Evolutionary conservation across 2,888 invertebrate genomes (phyloP), one percentile per base, ranked within the genome.

Genomic region (Drosophila neotestacea): DNA sequence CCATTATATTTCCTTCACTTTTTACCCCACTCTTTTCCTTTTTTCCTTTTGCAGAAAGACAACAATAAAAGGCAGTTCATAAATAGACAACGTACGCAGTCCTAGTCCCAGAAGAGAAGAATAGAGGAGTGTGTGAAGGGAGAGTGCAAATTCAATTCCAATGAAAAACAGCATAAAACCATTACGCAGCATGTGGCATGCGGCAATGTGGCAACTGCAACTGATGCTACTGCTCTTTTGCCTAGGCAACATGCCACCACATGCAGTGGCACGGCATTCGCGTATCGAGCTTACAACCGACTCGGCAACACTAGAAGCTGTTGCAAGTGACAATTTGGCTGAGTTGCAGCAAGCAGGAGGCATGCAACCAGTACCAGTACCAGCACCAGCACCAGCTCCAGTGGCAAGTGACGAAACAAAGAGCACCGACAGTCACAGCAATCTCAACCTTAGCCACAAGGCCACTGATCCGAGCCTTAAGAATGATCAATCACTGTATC

Each of bases 241-340:
- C 51, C 55, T 63, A 48, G 32, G 59, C 50, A 61, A 48, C 54
- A 62, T 48, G 63, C 63, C 81, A 72, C 22, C 82, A 70, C 56
- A 56, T 44, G 73, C 83, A 56, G 90, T 85, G 60, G 90, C 90
- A 54, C 87, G 91, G 72, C 85, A 91, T 81, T 91, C 92, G 66
- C 88, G 92, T 72, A 88, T 91, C 76, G 91, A 92, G 84, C 56
- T 83, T 51, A 79, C 88, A 52, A 80, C 67, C 58, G 34, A 16
- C 7, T 11, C 34, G 22, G 48, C 75, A 73, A 64, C 79, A 61
- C 68, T 60, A 50, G 70, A 83, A 56, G 55, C 68, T 56, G 72
- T 70, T 56, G 68, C 71, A 60, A 90, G 83, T 85, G 86, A 85
- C 71, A 86, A 90, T 77, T 77, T 78, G 73, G 91, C 88, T 79